These are phyloP conservation scores for Laupala kohalensis DNA, from an alignment of 1,140 invertebrate species.

Conservation along the genomic window DNA sequence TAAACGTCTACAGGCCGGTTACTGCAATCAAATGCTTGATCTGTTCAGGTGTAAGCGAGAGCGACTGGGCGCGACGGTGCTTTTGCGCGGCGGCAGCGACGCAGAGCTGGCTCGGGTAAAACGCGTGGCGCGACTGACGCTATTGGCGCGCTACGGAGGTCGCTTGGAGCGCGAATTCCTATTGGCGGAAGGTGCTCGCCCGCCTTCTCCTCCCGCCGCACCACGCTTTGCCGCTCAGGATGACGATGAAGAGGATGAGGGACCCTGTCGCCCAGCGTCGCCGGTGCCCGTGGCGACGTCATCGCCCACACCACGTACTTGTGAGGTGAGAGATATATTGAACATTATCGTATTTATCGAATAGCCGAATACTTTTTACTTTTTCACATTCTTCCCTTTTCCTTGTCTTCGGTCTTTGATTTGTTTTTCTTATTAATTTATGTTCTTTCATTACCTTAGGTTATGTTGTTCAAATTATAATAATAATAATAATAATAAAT, in stretches of 20 bases:
- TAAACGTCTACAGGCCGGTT: too few species aligned
- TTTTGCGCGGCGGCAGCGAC: conserved; percentile 65
- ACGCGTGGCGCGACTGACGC: conserved; percentile 62
- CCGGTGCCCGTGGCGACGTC: background rate
- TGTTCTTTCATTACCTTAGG: too few species aligned
- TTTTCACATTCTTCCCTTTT: too few species aligned
- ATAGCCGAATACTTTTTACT: too few species aligned
- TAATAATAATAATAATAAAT: too few species aligned
- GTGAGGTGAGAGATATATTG: too few species aligned
- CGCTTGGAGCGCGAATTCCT: conserved; percentile 82
- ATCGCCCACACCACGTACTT: background rate
- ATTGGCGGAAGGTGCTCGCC: conserved; percentile 63
- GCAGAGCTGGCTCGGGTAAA: conserved; percentile 73
- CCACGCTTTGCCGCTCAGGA: background rate
- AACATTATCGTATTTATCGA: too few species aligned
- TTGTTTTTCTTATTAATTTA: too few species aligned
- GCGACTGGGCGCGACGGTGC: conserved; percentile 76
- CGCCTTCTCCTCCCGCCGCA: conserved; percentile 20
- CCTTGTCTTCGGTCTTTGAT: too few species aligned
- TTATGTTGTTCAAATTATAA: too few species aligned
- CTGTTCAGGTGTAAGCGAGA: conserved; percentile 47
- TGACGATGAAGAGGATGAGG: background rate
- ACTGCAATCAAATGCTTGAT: background rate
- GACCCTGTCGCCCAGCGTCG: background rate
- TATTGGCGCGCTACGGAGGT: conserved; percentile 84